Evolutionary conservation across 2,113 vertebrate species (phyloP).

Genomic region (Silurus glanis): DNA sequence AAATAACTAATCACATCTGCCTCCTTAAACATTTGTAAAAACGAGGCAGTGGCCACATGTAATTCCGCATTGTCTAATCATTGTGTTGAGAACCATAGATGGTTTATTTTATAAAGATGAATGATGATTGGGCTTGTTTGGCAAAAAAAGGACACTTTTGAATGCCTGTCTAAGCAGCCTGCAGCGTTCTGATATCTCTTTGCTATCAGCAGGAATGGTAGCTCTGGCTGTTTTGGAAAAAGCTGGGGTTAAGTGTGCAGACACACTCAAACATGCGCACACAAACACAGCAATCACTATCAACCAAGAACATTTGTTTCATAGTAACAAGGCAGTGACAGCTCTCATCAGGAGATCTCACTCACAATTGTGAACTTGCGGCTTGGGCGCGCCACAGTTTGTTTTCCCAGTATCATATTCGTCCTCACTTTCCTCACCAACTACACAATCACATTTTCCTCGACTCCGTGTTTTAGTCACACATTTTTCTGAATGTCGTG

Average conservation of each 20-base stretch:
- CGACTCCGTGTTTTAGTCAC: constrained; percentile 55
- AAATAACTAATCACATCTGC: constrained; percentile 71
- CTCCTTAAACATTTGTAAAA: constrained; percentile 72
- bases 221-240: constrained; percentile 73
- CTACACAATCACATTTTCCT: constrained; percentile 59
- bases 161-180: constrained; percentile 67
- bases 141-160: constrained; percentile 73
- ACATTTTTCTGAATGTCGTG: constrained; percentile 58
- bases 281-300: constrained; percentile 51
- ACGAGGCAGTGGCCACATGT: constrained; percentile 60
- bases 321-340: constrained; percentile 73
- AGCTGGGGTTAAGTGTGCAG: constrained; percentile 62
- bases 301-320: constrained; percentile 72
- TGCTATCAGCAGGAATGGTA: constrained; percentile 76
- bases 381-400: constrained; percentile 60
- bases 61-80: constrained; percentile 61
- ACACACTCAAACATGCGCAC: constrained; percentile 35
- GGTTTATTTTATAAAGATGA: constrained; percentile 72
- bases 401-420: constrained; percentile 65
- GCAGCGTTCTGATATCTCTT: constrained; percentile 64
- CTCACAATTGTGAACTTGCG: constrained; percentile 54
- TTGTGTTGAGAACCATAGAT: constrained; percentile 62
- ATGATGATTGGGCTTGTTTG: constrained; percentile 77
- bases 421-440: constrained; percentile 46
- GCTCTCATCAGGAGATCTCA: constrained; percentile 71